Evolutionary conservation across 2,888 invertebrate species (phyloP).

Genomic region (Amblyjoppa proteus): DNA sequence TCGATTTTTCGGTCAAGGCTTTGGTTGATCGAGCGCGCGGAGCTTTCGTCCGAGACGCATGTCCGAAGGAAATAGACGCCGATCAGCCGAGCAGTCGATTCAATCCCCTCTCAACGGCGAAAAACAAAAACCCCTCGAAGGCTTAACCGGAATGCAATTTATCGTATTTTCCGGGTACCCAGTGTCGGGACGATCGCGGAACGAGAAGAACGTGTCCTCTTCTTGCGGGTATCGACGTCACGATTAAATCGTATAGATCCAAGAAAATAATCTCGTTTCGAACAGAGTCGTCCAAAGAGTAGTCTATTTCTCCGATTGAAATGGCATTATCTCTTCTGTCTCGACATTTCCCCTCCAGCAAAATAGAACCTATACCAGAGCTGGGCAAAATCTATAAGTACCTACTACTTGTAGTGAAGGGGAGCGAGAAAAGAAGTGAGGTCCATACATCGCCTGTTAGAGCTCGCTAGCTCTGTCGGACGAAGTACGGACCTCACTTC

Average conservation of each 20-base stretch:
- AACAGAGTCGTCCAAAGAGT: constrained; percentile 14
- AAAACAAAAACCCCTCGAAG: constrained; percentile 1
- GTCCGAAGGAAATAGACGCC: not conserved
- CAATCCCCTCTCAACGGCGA: not conserved
- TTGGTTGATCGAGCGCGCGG: not conserved
- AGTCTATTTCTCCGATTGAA: constrained; percentile 49
- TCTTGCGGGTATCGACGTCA: constrained; percentile 18
- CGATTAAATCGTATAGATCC: constrained; percentile 62
- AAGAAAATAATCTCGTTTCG: constrained; percentile 47
- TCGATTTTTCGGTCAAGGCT: not conserved
- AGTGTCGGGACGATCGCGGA: not conserved
- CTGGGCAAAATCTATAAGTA: too few relatives aligned
- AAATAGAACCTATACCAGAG: not conserved
- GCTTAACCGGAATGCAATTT: constrained; percentile 8
- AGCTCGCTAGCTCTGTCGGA: too few relatives aligned
- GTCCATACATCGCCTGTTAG: too few relatives aligned
- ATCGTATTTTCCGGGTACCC: constrained; percentile 45
- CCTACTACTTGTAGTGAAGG: too few relatives aligned
- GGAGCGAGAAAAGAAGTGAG: too few relatives aligned
- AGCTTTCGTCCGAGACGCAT: not conserved
- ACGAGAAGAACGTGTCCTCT: constrained; percentile 10
- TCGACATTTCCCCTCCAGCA: constrained; percentile 1
- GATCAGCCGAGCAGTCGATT: not conserved
- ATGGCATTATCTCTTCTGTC: constrained; percentile 57
- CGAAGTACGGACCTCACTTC: too few relatives aligned